phyloP scores from a whole-genome alignment of 2,888 invertebrate genomes.

The Nasonia oneida region DNA sequence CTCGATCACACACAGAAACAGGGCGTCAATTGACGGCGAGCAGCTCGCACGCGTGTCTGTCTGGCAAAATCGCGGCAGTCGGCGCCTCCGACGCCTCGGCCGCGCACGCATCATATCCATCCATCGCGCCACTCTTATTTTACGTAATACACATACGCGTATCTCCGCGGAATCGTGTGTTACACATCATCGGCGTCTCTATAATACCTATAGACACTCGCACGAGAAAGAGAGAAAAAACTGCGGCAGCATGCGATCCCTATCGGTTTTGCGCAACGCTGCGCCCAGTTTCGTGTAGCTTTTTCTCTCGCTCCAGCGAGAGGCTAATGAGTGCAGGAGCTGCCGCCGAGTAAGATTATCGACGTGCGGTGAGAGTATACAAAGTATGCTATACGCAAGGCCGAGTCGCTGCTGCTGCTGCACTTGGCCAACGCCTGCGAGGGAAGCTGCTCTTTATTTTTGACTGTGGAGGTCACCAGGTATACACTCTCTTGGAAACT shows the following conservation, averaged over 20 bases:
- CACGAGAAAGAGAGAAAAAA: neutral
- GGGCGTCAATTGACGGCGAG: slow-evolving; percentile 50
- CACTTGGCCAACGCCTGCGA: slow-evolving; percentile 35
- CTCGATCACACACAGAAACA: neutral
- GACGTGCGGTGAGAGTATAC: neutral
- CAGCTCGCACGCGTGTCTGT: slow-evolving; percentile 30
- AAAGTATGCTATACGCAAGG: slow-evolving; percentile 2
- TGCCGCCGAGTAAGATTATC: slow-evolving; percentile 5
- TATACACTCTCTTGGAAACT: neutral
- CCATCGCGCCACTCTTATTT: neutral
- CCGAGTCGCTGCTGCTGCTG: neutral
- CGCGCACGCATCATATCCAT: slow-evolving; percentile 19
- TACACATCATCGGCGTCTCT: neutral
- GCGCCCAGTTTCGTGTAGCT: slow-evolving; percentile 31
- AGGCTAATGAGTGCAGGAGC: slow-evolving; percentile 32
- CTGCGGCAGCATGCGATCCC: slow-evolving; percentile 3
- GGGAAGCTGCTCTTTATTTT: neutral
- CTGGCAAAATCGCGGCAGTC: slow-evolving; percentile 34
- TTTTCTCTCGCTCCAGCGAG: neutral
- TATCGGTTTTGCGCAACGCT: slow-evolving; percentile 43
- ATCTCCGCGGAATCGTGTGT: neutral
- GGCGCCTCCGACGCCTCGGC: slow-evolving; percentile 21
- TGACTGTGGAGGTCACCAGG: neutral
- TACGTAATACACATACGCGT: slow-evolving; percentile 12
- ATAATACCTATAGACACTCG: neutral